Conservation (phyloP, 2,888 invertebrate genomes). For the Heliconius cydno region DNA sequence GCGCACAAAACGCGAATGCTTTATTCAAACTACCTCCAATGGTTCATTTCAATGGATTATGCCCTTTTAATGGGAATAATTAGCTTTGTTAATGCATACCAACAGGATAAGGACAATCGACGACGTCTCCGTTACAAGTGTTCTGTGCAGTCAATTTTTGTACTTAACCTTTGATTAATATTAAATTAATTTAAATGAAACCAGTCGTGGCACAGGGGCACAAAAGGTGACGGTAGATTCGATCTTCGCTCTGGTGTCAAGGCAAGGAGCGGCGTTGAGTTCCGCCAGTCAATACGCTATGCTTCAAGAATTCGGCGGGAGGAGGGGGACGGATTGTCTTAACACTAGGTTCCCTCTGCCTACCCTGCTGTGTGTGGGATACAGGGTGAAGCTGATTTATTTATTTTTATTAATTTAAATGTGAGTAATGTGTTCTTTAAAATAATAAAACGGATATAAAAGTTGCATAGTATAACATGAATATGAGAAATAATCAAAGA, state of each 20-base stretch:
- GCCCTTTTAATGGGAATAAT: conserved; percentile 79
- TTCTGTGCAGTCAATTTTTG: conserved; percentile 60
- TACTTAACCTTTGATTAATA: conserved; percentile 54
- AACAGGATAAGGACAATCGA: conserved; percentile 50
- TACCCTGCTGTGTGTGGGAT: too few relatives aligned
- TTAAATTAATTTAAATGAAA: not conserved
- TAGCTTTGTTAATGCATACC: conserved; percentile 69
- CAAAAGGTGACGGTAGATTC: too few relatives aligned
- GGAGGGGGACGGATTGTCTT: too few relatives aligned
- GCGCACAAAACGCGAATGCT: conserved; percentile 79
- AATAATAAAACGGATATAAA: not conserved
- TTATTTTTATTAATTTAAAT: not conserved
- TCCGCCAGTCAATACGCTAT: too few relatives aligned
- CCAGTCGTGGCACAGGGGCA: too few relatives aligned
- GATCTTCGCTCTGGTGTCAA: too few relatives aligned
- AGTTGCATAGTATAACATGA: not conserved
- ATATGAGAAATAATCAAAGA: not conserved
- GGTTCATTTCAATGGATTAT: conserved; percentile 82
- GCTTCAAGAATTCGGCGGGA: too few relatives aligned
- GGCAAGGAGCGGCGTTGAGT: too few relatives aligned
- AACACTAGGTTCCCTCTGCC: too few relatives aligned
- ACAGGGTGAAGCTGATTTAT: too few relatives aligned
- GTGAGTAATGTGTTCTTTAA: not conserved
- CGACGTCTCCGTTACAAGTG: conserved; percentile 62
- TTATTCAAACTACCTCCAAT: conserved; percentile 79